Conservation (phyloP, 2,888 invertebrate species). For the Drosophila flavopinicola region DNA sequence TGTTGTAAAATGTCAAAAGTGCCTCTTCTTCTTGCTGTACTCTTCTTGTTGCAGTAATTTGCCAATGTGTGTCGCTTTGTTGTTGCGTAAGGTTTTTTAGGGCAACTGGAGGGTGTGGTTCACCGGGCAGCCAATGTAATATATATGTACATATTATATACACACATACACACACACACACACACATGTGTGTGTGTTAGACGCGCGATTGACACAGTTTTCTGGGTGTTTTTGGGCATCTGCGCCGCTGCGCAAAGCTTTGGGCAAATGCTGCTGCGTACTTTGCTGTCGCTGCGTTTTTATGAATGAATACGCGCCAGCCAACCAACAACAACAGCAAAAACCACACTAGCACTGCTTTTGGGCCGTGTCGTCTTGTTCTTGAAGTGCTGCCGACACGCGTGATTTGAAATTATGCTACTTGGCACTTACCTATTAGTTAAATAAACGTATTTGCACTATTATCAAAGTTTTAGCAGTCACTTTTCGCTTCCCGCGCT, state of each 20-base stretch:
- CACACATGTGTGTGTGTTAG: conserved; percentile 27
- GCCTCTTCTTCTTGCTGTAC: conserved; percentile 21
- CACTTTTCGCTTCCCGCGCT: conserved; percentile 19
- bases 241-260: conserved; percentile 64
- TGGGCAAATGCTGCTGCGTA: conserved; percentile 28
- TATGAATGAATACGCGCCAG: conserved; percentile 65
- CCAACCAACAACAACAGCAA: conserved; percentile 26
- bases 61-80: conserved; percentile 58
- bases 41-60: conserved; percentile 60
- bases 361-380: conserved; percentile 4
- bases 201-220: conserved; percentile 67
- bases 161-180: conserved; percentile 16
- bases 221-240: conserved; percentile 41
- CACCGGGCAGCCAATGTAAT: conserved; percentile 58
- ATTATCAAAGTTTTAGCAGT: too few species aligned
- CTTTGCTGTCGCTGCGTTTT: conserved; percentile 52
- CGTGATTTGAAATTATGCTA: not conserved
- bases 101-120: conserved; percentile 83
- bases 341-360: conserved; percentile 23
- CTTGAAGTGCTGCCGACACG: too few species aligned
- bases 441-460: not conserved
- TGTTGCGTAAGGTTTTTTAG: conserved; percentile 81
- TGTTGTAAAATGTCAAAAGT: conserved; percentile 49
- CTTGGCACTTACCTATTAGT: not conserved
- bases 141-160: conserved; percentile 21